Evolutionary conservation across 1,140 invertebrate genomes (phyloP), one percentile per base, ranked within the genome.

Genomic region (Lordiphosa stackelbergi): DNA sequence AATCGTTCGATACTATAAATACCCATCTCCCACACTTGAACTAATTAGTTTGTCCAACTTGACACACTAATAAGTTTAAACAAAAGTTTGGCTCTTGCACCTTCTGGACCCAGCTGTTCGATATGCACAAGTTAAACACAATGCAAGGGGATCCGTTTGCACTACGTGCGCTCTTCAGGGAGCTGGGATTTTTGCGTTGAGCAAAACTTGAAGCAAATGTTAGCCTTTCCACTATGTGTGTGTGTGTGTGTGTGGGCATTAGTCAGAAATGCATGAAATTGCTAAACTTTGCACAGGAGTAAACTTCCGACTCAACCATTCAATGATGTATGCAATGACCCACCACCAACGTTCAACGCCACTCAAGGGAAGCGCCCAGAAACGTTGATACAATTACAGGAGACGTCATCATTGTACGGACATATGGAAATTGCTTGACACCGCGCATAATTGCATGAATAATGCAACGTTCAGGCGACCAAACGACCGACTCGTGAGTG

Each of bases 201-300:
- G 40, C 12, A 16, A 63, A 77, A 73, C 65, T 77, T 74, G 74
- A 54, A 40, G 52, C 69, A 77, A 77, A 77, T 74, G 69, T 77
- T 83, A 68, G 71, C 51, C 52, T 57, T 54, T 22, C 53, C 41
- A 56, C 59, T 83, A 19, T 38, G n/a, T 34, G 28, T 19, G 19
- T 55, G 72, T 77, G 73, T 38, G n/a, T 34, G 28, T 19, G 19
- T 55, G 72, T 77, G 73, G 55, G 77, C 75, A 83, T 77, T 83
- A 83, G 70, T 83, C 74, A 83, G 53, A 63, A 77, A 72, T 81
- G 72, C 72, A 84, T 81, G 59, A 77, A 77, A 83, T 83, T 83
- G 63, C 55, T 13, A 69, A 81, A 81, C 61, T 83, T 84, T 56
- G 19, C n/a, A 31, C 34, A 28, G 16, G 28, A 4, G 47, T 37